phyloP scores from a whole-genome alignment of 92 coral and sea anemone genomes.

The Heliopora coerulea region DNA sequence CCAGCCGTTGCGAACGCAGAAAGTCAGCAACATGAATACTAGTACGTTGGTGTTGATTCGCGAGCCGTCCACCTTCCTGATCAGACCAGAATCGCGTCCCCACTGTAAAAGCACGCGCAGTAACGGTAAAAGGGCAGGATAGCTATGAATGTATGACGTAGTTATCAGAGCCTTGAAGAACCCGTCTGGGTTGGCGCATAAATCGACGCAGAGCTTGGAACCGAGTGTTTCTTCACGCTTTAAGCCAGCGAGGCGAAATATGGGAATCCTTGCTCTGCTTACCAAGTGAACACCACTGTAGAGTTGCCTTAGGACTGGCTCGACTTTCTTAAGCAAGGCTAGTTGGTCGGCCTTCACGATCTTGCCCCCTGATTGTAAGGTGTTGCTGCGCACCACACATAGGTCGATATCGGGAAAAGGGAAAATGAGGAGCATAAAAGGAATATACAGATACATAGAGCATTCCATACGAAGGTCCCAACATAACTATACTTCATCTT shows the following conservation, averaged over 20 bases:
- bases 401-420: slow-evolving; percentile 96
- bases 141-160: slow-evolving; percentile 62
- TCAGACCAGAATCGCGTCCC: slow-evolving; percentile 77
- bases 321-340: slow-evolving; percentile 44
- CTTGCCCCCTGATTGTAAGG: slow-evolving; percentile 6
- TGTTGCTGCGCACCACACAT: slow-evolving; percentile 54
- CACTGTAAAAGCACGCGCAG: slow-evolving; percentile 75
- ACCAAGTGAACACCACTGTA: slow-evolving; percentile 42
- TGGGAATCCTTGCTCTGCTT: slow-evolving; percentile 43
- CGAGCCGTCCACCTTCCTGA: slow-evolving; percentile 66
- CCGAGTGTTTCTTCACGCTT: slow-evolving; percentile 12
- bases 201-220: slow-evolving; percentile 56
- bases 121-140: slow-evolving; percentile 72
- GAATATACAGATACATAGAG: too few species aligned
- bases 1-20: slow-evolving; percentile 60
- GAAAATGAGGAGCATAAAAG: too few species aligned
- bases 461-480: too few species aligned
- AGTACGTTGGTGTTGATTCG: slow-evolving; percentile 72
- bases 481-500: too few species aligned
- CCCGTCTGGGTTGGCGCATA: slow-evolving; percentile 71
- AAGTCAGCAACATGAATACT: slow-evolving; percentile 66
- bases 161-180: slow-evolving; percentile 61
- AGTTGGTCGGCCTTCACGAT: slow-evolving; percentile 53
- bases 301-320: slow-evolving; percentile 36
- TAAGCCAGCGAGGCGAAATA: slow-evolving; percentile 38